Base-by-base conservation (phyloP, 2,797 vertebrate genomes). In the Ptychadena robeensis region DNA sequence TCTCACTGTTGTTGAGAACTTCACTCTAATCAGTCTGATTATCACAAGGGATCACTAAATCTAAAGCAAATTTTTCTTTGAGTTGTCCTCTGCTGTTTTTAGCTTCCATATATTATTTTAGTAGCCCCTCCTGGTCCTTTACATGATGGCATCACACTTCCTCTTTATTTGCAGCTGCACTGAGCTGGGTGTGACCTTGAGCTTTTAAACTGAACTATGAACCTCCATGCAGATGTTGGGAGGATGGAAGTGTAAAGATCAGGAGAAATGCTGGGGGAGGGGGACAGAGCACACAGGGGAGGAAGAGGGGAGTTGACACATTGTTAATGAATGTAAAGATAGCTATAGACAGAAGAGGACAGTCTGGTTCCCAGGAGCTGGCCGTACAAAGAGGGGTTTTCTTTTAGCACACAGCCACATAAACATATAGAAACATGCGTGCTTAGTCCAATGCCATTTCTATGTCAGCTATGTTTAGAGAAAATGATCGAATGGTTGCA, bases 171-270 rank as follows among this genome's bases (percentile, higher is more conserved):
- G 70, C 31, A 71, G 71, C 44, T 80, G 63, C 53, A 31, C 37
- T 48, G 22, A 75, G 25, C 63, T 65, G 71, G 78, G 77, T 70
- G 82, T 80, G 78, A 85, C 82, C 71, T 80, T 75, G 82, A 38
- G 57, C 34, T 75, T 80, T 80, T 80, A 68, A 61, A 74, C 34
- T 85, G 82, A 85, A 85, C 82, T 80, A 72, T 85, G 82, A 85
- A 80, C 88, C 86, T 86, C 81, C 40, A 80, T 86, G 75, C 87
- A 68, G 88, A 86, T 40, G 82, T 86, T 88, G 81, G 87, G 77
- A 86, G 83, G 74, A 74, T 69, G 77, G 76, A 79, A 84, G 32
- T 74, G 64, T 80, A 79, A 84, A 80, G 48, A 72, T 66, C 32
- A 68, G 79, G 75, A 67, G 81, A 82, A 79, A 61, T 69, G 70